Base-by-base conservation (phyloP, 2,888 invertebrate species). In the Epiblema foenella region DNA sequence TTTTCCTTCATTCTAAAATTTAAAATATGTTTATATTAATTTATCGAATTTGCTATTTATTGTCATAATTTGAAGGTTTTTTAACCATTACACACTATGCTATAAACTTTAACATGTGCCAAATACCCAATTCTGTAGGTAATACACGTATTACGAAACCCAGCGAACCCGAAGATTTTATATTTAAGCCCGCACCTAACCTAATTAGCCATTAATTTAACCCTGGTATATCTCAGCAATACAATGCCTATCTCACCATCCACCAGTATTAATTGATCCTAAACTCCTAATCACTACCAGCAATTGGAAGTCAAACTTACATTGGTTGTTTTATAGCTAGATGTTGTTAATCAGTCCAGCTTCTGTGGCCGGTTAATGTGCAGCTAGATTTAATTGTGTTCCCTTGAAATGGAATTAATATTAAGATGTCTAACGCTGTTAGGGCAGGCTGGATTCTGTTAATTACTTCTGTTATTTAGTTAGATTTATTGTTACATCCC, bases 161-260 rank as follows among this genome's bases (percentile, higher is more conserved):
- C 7, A 46, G 8, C 42, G n/a, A 46, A 15, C 15, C 62, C 12
- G 18, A n/a, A 64, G 20, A 20, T 37, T n/a, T 20, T 52, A 39
- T 52, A n/a, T 51, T 37, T 60, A 18, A 12, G 39, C 51, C n/a
- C 20, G 17, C 17, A 58, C 62, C 62, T 68, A 54, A 58, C 62
- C 62, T 68, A 54, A 68, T 56, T 68, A 46, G 17, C 56, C n/a
- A n/a, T 29, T 62, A 68, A 68, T 56, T 68, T 56, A 56, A 54
- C 18, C 46, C 15, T 18, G 7, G 29, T 15, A 17, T 33, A 33
- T 29, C 15, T 15, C 18, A 2, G 54, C 42, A 60, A 46, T 24
- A 46, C 46, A 15, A 24, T 24, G 54, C 29, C 4, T 18, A 29
- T 29, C n/a, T 29, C 24, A 18, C 12, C 2, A n/a, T 29, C 7